phyloP scores from a whole-genome alignment of 1,140 invertebrate genomes.

The Mya arenaria region DNA sequence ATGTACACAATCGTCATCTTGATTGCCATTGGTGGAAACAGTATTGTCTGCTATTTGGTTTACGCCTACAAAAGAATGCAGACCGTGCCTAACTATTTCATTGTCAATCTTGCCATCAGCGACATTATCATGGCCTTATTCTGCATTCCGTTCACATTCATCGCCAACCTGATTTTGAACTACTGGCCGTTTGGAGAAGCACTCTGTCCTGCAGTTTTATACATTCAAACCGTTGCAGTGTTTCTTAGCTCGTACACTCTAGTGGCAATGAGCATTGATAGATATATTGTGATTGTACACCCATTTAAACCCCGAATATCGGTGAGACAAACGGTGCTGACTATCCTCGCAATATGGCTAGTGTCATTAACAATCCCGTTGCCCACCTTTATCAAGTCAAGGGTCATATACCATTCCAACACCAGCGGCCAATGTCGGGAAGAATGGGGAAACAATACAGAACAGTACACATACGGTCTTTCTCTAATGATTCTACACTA shows the following conservation, averaged over 20 bases:
- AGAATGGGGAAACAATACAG: slow-evolving; percentile 59
- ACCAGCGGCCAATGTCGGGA: slow-evolving; percentile 67
- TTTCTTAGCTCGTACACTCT: slow-evolving; percentile 96
- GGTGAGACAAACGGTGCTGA: slow-evolving; percentile 86
- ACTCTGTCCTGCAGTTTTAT: slow-evolving; percentile 93
- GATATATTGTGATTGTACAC: slow-evolving; percentile 96
- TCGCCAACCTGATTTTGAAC: slow-evolving; percentile 91
- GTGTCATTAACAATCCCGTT: slow-evolving; percentile 90
- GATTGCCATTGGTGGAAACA: slow-evolving; percentile 88
- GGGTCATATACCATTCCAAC: slow-evolving; percentile 63
- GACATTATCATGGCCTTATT: slow-evolving; percentile 96
- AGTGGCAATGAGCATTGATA: slow-evolving; percentile 96
- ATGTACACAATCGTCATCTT: slow-evolving; percentile 71
- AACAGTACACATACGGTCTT: slow-evolving; percentile 85
- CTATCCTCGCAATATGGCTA: slow-evolving; percentile 89
- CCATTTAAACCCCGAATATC: slow-evolving; percentile 90
- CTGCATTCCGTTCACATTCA: slow-evolving; percentile 95
- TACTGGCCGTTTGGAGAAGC: slow-evolving; percentile 94
- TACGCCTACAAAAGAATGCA: slow-evolving; percentile 92
- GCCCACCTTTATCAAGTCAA: slow-evolving; percentile 88
- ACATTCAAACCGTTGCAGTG: slow-evolving; percentile 95
- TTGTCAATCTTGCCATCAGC: slow-evolving; percentile 96
- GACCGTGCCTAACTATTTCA: slow-evolving; percentile 97
- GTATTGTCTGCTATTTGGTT: slow-evolving; percentile 94
- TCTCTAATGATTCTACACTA: slow-evolving; percentile 92